Base-by-base conservation (phyloP, 2,113 vertebrate species). In the Gorilla gorilla region DNA sequence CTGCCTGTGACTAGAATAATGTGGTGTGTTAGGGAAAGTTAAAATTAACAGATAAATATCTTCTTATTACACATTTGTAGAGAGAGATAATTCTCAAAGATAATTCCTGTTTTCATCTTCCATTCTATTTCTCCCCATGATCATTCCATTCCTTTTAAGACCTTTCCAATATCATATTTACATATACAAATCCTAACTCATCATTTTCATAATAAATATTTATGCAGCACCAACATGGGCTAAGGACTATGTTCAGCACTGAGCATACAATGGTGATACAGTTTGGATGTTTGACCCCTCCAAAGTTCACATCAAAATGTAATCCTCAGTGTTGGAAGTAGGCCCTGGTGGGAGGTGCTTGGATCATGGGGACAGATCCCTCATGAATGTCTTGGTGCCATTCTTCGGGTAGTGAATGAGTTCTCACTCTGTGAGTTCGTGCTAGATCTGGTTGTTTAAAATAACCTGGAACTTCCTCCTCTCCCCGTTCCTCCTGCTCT, bases 31-130 rank as follows among this genome's bases (percentile, higher is more conserved):
- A 72, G 35, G 27, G 35, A 90, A 96, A 93, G 12, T 23, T 81
- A 16, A 48, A 92, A 87, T 83, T 83, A 90, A 84, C 43, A 95
- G 30, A 72, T 85, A 13, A 81, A 23, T 72, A 40, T 82, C 38
- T 93, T 92, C 68, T 78, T 50, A 17, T 25, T 35, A 73, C 13
- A 48, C 45, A 92, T 87, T 55, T 73, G 38, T 66, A 85, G 40
- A 96, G 25, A 97, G 22, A 96, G 30, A 72, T 2, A 50, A 45
- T 94, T 81, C 78, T 94, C 80, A 93, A 38, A 89, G 68, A 72
- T 48, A 17, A 92, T 89, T 94, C 59, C 61, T 83, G 2, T 89
- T 94, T 96, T 89, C 76, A 80, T 61, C 73, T 92, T 50, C n/a
- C 22, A 61, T 64, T 79, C 40, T 66, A 38, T 64, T 68, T 72